These are phyloP conservation scores for Diplazon laetatorius DNA, from an alignment of 2,888 invertebrate genomes.

Conservation along the genomic window DNA sequence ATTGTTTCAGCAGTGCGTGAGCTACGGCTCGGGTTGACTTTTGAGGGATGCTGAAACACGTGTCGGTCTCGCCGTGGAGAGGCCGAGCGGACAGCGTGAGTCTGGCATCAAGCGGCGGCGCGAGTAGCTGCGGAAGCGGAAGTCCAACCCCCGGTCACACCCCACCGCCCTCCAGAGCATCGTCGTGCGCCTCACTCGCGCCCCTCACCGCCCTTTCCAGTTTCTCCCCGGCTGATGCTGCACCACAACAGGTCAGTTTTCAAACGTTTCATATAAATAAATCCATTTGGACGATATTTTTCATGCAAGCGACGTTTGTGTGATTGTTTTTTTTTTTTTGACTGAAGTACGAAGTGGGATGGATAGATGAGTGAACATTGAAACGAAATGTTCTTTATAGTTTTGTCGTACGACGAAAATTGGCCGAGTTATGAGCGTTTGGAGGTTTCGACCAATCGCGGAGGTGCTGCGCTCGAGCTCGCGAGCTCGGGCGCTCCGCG, in stretches of 20 bases:
- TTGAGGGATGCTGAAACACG: conserved; percentile 92
- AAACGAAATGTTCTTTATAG: no score
- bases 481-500: no score
- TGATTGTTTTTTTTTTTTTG: no score
- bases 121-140: conserved; percentile 87
- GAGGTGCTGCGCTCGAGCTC: no score
- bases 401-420: no score
- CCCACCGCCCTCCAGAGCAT: conserved; percentile 82
- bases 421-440: no score
- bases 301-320: no score
- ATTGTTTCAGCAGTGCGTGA: conserved; percentile 33
- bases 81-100: conserved; percentile 93
- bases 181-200: conserved; percentile 80
- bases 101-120: conserved; percentile 86
- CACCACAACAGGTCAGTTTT: conserved; percentile 78
- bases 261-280: not conserved
- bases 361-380: no score
- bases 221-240: conserved; percentile 78
- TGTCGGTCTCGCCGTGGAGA: conserved; percentile 94
- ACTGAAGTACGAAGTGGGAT: no score
- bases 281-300: no score
- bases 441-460: no score
- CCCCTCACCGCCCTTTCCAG: conserved; percentile 79
- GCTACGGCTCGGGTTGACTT: conserved; percentile 10
- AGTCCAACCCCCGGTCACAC: conserved; percentile 89